Evolutionary conservation across 2,888 invertebrate genomes (phyloP).

Genomic region (Macrophya alboannulata): DNA sequence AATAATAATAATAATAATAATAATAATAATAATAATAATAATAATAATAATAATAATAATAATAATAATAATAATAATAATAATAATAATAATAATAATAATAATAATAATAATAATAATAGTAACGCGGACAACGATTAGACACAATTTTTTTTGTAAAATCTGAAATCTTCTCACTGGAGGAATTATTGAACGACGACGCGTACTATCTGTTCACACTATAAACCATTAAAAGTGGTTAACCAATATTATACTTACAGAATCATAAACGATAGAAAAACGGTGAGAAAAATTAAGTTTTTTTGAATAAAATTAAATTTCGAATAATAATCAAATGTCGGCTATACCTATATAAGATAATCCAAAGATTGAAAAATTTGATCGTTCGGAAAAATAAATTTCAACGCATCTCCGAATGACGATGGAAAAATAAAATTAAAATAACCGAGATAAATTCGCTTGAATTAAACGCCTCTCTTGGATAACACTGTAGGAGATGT

Average conservation of each 20-base stretch:
- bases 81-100: too few relatives aligned
- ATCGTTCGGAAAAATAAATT: neutral
- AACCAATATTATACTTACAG: neutral
- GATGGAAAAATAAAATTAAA: neutral
- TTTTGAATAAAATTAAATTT: neutral
- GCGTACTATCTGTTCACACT: neutral
- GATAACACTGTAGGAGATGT: neutral
- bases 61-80: too few relatives aligned
- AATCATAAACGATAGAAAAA: neutral
- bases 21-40: too few relatives aligned
- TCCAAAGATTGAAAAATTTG: neutral
- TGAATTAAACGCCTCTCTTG: conserved; percentile 31
- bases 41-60: too few relatives aligned
- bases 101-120: too few relatives aligned
- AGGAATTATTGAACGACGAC: neutral
- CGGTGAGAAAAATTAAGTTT: neutral
- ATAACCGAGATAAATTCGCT: neutral
- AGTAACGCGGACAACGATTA: too few relatives aligned
- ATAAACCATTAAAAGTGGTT: neutral
- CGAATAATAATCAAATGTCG: neutral
- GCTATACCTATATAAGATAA: too few relatives aligned
- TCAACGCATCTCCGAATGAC: neutral
- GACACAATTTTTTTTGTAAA: neutral
- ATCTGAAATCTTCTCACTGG: neutral
- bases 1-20: too few relatives aligned